A percentile compares a stretch with the other conserved stretches of the same genome.
Evolutionary conservation across 1,140 invertebrate genomes (phyloP).

Genomic region (Pseudomyrmex pallidus): DNA sequence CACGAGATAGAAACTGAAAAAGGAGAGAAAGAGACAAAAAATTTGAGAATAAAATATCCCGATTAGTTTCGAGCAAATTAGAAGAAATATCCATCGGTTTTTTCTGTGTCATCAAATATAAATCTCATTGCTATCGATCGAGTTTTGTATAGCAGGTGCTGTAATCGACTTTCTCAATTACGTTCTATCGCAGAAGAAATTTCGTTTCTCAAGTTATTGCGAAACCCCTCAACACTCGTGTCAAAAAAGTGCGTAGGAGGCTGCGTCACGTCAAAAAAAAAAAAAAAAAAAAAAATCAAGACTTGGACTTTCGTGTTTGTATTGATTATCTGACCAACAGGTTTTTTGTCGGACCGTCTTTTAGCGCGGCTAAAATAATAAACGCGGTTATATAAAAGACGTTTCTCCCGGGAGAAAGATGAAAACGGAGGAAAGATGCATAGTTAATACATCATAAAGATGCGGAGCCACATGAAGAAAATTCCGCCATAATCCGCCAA

Average conservation of each 20-base stretch:
- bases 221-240: background rate
- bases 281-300: too few relatives aligned
- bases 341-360: background rate
- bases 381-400: background rate
- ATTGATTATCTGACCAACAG: conserved; percentile 16
- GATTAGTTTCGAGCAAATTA: background rate
- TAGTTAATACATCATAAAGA: background rate
- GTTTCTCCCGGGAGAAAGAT: too few relatives aligned
- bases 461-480: too few relatives aligned
- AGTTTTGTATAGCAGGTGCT: conserved; percentile 34
- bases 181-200: conserved; percentile 7
- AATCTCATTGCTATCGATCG: conserved; percentile 23
- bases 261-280: background rate
- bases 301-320: conserved; percentile 29
- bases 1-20: background rate
- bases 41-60: background rate
- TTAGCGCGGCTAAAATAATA: conserved; percentile 57
- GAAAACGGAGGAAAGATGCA: background rate
- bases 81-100: background rate
- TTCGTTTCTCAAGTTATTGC: conserved; percentile 41
- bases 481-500: too few relatives aligned
- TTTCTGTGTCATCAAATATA: conserved; percentile 1
- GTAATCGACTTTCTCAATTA: conserved; percentile 5
- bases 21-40: background rate
- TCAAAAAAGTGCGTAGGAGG: background rate